phyloP scores from a whole-genome alignment of 1,140 invertebrate species.

The Orius laevigatus region DNA sequence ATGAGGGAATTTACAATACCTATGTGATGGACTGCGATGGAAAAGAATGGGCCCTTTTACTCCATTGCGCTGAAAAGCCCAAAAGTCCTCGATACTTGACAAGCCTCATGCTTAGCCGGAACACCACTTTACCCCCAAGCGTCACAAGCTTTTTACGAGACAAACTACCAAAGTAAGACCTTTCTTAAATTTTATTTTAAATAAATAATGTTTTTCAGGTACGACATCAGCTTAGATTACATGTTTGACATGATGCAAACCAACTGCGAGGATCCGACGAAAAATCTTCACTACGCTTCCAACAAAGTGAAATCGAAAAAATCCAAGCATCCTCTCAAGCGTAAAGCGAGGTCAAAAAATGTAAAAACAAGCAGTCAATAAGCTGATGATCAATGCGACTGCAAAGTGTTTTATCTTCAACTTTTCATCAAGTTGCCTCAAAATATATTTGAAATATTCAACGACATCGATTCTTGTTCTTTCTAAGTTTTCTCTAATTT shows the following conservation, averaged over 20 bases:
- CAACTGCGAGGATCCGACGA: slow-evolving; percentile 30
- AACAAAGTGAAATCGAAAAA: slow-evolving; percentile 2
- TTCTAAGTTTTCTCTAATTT: no score
- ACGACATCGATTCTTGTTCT: no score
- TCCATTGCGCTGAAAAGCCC: slow-evolving; percentile 71
- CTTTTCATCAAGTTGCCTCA: no score
- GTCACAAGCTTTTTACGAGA: slow-evolving; percentile 40
- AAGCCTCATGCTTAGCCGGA: slow-evolving; percentile 62
- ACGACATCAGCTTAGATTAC: slow-evolving; percentile 63
- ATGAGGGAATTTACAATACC: slow-evolving; percentile 77
- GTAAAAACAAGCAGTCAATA: no score
- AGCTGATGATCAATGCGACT: no score
- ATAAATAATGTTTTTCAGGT: slow-evolving; percentile 23
- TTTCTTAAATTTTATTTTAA: not conserved
- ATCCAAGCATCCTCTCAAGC: slow-evolving; percentile 14
- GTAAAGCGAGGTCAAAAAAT: not conserved
- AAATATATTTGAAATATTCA: no score
- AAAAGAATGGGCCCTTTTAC: slow-evolving; percentile 53
- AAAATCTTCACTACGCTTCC: slow-evolving; percentile 17
- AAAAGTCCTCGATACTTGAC: slow-evolving; percentile 63
- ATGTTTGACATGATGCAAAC: slow-evolving; percentile 64
- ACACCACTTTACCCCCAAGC: slow-evolving; percentile 36
- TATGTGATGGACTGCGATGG: slow-evolving; percentile 72
- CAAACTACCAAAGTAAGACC: slow-evolving; percentile 34
- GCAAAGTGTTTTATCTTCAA: no score